Evolutionary conservation across 2,113 vertebrate species (phyloP).

Genomic region (Nothocercus julius): DNA sequence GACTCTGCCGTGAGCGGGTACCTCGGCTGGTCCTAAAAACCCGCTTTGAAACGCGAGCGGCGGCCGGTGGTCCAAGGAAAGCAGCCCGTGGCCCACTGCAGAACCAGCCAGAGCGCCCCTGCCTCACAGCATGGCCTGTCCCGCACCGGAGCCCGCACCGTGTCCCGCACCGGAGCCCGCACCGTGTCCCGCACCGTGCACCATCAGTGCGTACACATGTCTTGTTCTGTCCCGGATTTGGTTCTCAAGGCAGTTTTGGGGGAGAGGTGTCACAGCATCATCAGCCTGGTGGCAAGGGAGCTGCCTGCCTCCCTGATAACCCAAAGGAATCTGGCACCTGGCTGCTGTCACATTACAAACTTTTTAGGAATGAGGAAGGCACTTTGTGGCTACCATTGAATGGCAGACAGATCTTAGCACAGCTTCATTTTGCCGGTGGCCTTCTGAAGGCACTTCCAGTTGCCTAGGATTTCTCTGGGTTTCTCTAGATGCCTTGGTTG

Average conservation of each 20-base stretch:
- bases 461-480: not conserved
- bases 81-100: too few relatives aligned
- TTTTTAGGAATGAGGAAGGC: not conserved
- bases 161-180: too few relatives aligned
- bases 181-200: not conserved
- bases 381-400: not conserved
- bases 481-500: not conserved
- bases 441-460: not conserved
- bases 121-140: accelerated
- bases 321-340: not conserved
- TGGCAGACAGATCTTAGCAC: not conserved
- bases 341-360: accelerated
- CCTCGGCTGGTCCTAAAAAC: not conserved
- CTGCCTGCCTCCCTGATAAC: not conserved
- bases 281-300: accelerated
- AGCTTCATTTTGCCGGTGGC: accelerated
- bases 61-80: accelerated
- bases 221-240: not conserved
- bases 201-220: too few relatives aligned
- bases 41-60: accelerated
- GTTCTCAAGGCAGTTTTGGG: not conserved
- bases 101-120: not conserved
- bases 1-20: not conserved
- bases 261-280: accelerated
- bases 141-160: too few relatives aligned